A percentile compares a stretch with the other conserved stretches of the same genome.
Conservation (phyloP, 2,797 vertebrate species). For the Siniperca scherzeri region DNA sequence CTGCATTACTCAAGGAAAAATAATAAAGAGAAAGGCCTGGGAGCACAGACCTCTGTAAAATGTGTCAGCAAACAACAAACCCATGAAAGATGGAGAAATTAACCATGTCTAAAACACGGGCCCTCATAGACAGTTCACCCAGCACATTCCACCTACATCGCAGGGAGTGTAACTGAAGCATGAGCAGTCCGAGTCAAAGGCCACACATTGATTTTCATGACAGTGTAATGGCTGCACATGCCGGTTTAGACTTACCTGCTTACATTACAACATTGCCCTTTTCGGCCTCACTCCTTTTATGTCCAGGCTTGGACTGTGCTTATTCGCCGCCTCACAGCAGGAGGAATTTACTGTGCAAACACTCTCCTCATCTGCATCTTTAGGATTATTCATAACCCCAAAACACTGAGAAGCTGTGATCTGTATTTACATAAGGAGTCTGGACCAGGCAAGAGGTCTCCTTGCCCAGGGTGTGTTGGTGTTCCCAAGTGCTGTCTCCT, state of each 20-base stretch:
- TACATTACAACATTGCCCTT: constrained; percentile 40
- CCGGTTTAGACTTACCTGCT: constrained; percentile 52
- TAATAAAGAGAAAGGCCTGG: constrained; percentile 32
- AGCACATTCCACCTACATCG: constrained; percentile 19
- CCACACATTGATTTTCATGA: constrained; percentile 64
- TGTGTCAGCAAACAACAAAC: constrained; percentile 65
- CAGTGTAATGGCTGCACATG: constrained; percentile 42
- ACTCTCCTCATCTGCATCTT: constrained; percentile 39
- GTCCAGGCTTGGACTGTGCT: background rate
- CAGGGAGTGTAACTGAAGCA: constrained; percentile 49
- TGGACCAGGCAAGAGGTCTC: constrained; percentile 69
- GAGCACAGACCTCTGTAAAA: constrained; percentile 41
- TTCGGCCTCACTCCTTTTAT: background rate
- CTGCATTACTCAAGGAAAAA: constrained; percentile 43
- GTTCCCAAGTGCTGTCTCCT: constrained; percentile 57
- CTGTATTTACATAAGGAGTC: constrained; percentile 73
- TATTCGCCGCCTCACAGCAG: background rate
- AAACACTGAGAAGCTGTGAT: constrained; percentile 59
- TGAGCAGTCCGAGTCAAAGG: constrained; percentile 60
- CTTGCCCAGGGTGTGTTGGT: constrained; percentile 73
- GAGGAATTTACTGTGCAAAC: constrained; percentile 20
- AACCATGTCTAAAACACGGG: constrained; percentile 53
- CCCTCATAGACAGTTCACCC: constrained; percentile 36
- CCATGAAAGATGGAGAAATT: constrained; percentile 56
- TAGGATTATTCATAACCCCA: constrained; percentile 47